These are phyloP conservation scores for Ophioninae sp. DNA, from an alignment of 2,888 invertebrate genomes.

Conservation along the genomic window DNA sequence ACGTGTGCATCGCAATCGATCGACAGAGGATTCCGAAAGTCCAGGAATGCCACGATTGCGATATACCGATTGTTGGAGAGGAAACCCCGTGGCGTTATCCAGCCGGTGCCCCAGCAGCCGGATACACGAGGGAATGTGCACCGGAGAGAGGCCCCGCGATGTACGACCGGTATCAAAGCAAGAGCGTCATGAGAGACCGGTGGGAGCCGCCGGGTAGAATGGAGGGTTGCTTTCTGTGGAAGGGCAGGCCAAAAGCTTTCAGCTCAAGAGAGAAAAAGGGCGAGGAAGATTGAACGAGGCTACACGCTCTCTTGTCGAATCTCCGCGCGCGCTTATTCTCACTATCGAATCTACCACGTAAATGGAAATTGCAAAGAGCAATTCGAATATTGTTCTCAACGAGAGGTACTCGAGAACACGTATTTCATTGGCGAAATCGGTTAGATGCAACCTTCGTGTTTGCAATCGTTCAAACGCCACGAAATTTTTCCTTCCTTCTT, in stretches of 20 bases:
- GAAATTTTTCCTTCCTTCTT: no score
- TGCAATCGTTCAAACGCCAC: no score
- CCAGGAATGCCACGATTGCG: conserved; percentile 55
- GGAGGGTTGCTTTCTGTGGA: conserved; percentile 34
- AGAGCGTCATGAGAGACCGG: conserved; percentile 22
- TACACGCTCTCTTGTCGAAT: neutral
- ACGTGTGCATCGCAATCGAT: neutral
- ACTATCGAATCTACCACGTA: conserved; percentile 5
- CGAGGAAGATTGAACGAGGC: conserved; percentile 12
- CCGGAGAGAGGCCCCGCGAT: conserved; percentile 14
- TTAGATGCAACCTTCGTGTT: neutral
- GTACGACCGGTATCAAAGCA: conserved; percentile 37
- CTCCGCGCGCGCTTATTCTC: conserved; percentile 5
- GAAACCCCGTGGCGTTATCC: conserved; percentile 33
- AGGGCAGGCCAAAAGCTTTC: conserved; percentile 36
- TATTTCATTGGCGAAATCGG: conserved; percentile 16
- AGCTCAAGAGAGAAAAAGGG: conserved; percentile 35
- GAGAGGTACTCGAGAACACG: conserved; percentile 22
- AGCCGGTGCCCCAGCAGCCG: conserved; percentile 9
- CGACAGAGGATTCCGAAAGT: conserved; percentile 34
- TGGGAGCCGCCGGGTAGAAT: conserved; percentile 9
- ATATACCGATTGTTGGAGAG: conserved; percentile 51
- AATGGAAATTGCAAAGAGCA: conserved; percentile 50
- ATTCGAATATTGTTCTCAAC: conserved; percentile 60
- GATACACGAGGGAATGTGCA: conserved; percentile 13